Conservation (phyloP, 2,113 vertebrate species). For the Uria aalge region DNA sequence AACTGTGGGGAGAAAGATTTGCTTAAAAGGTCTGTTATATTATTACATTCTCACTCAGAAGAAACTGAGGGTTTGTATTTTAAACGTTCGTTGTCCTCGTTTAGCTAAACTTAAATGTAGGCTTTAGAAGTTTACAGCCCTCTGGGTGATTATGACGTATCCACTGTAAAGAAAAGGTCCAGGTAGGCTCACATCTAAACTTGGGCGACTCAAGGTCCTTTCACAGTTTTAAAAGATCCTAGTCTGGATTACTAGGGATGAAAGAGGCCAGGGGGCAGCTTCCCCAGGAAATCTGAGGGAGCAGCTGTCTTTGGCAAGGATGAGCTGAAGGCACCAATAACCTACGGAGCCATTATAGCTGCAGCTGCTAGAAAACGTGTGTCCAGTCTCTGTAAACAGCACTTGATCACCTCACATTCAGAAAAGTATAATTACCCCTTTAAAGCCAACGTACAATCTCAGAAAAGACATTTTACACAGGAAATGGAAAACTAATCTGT, state of each 20-base stretch:
- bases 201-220: not conserved
- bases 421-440: not conserved
- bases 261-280: not conserved
- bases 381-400: not conserved
- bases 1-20: not conserved
- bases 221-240: not conserved
- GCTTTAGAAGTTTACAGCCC: not conserved
- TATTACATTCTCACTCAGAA: not conserved
- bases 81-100: accelerated
- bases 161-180: not conserved
- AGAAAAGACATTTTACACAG: not conserved
- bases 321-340: not conserved
- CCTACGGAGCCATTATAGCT: not conserved
- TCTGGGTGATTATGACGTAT: not conserved
- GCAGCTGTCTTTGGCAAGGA: not conserved
- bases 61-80: not conserved
- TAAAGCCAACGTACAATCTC: not conserved
- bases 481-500: not conserved
- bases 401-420: not conserved
- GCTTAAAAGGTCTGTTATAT: not conserved
- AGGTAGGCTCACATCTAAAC: not conserved
- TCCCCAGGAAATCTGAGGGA: not conserved
- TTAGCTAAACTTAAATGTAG: not conserved
- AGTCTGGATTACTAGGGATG: not conserved
- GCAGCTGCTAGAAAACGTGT: not conserved